Evolutionary conservation across 2,888 invertebrate genomes (phyloP).

Genomic region (Bruchidius siliquastri): DNA sequence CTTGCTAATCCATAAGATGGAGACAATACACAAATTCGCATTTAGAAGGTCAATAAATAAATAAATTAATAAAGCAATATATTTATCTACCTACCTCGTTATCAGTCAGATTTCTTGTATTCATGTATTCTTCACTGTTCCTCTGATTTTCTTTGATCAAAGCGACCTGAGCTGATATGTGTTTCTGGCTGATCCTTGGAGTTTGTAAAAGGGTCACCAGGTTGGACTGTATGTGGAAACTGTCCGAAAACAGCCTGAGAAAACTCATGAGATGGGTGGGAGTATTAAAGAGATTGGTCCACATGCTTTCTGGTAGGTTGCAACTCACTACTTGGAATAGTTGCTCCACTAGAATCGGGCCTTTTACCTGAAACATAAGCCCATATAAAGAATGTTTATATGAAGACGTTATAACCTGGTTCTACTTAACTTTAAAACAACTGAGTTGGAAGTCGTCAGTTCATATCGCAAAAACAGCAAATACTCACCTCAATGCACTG

Average conservation of each 20-base stretch:
- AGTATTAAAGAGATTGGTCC: slow-evolving; percentile 86
- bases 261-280: slow-evolving; percentile 86
- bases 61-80: not conserved
- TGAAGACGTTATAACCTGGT: not conserved
- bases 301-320: slow-evolving; percentile 48
- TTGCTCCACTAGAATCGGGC: slow-evolving; percentile 82
- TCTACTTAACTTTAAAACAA: no score
- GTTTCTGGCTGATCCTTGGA: slow-evolving; percentile 60
- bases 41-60: no score
- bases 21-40: no score
- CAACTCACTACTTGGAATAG: slow-evolving; percentile 77
- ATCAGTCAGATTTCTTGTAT: slow-evolving; percentile 30
- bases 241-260: slow-evolving; percentile 87
- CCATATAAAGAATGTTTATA: no score
- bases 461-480: no score
- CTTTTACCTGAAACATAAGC: slow-evolving; percentile 29
- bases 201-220: slow-evolving; percentile 78
- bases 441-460: no score
- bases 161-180: slow-evolving; percentile 35
- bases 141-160: slow-evolving; percentile 28
- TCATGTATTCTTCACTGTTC: slow-evolving; percentile 31
- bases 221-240: slow-evolving; percentile 90
- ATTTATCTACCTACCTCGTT: slow-evolving; percentile 13
- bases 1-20: no score
- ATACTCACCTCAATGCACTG: slow-evolving; percentile 71